phyloP scores from a whole-genome alignment of 2,113 vertebrate species.

The Lampris megalopsis region DNA sequence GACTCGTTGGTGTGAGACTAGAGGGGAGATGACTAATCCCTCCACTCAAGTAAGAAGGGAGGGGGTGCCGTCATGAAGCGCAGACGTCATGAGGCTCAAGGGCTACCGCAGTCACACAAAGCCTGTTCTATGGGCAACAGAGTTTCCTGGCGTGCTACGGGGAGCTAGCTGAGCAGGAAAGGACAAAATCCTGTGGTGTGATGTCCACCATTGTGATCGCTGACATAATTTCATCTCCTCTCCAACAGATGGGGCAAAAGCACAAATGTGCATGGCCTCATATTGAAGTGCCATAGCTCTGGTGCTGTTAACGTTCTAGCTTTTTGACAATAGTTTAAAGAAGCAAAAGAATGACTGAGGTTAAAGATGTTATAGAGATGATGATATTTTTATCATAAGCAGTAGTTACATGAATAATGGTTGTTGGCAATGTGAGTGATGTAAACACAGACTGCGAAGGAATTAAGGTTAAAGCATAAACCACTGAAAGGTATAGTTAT shows the following conservation, averaged over 20 bases:
- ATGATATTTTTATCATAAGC: constrained; percentile 47
- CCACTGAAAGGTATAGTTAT: constrained; percentile 15
- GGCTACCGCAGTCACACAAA: constrained; percentile 22
- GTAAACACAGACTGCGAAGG: constrained; percentile 67
- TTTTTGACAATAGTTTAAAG: constrained; percentile 39
- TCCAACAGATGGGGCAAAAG: constrained; percentile 83
- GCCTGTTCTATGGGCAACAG: constrained; percentile 47
- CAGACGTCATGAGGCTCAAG: constrained; percentile 56
- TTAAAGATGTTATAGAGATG: constrained; percentile 66
- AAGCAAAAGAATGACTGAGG: constrained; percentile 63
- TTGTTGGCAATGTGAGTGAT: constrained; percentile 64
- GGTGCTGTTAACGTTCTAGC: not conserved
- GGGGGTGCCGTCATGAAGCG: constrained; percentile 49
- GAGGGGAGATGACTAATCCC: constrained; percentile 74
- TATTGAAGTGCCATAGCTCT: constrained; percentile 32
- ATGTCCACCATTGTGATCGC: constrained; percentile 27
- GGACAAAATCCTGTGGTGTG: constrained; percentile 32
- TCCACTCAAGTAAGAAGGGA: constrained; percentile 60
- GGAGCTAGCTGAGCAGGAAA: constrained; percentile 30
- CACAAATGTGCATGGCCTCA: constrained; percentile 46
- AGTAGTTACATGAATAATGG: constrained; percentile 69
- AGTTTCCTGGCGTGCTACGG: constrained; percentile 42
- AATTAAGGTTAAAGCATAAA: constrained; percentile 61
- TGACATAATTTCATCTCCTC: constrained; percentile 50
- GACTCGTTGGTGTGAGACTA: constrained; percentile 70